phyloP scores from a whole-genome alignment of 2,797 vertebrate species.

The Onychomys arenicola region DNA sequence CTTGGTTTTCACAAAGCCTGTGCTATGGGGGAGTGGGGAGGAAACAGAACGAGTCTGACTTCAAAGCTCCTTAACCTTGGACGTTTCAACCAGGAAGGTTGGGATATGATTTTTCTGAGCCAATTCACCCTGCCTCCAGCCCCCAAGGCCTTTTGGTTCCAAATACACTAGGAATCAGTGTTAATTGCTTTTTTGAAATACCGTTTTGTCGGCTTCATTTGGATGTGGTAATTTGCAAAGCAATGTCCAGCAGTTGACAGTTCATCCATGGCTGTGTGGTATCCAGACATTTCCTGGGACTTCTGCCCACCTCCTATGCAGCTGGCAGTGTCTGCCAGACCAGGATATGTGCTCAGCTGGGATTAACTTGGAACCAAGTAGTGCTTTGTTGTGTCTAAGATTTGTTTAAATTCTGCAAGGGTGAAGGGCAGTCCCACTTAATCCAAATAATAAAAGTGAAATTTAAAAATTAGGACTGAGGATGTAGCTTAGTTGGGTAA shows the following conservation, averaged over 20 bases:
- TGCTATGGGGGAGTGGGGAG: neutral
- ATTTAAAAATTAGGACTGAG: neutral
- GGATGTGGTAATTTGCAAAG: slow-evolving; percentile 76
- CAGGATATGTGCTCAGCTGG: slow-evolving; percentile 65
- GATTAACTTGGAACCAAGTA: slow-evolving; percentile 65
- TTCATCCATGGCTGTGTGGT: slow-evolving; percentile 49
- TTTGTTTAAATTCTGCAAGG: slow-evolving; percentile 61
- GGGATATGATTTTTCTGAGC: slow-evolving; percentile 28
- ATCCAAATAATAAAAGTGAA: slow-evolving; percentile 69
- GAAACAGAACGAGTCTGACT: neutral
- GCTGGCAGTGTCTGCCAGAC: slow-evolving; percentile 17
- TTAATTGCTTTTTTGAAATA: slow-evolving; percentile 72
- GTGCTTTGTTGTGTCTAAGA: slow-evolving; percentile 68
- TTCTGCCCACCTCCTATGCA: slow-evolving; percentile 69
- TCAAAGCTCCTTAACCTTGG: slow-evolving; percentile 37
- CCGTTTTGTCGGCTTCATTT: slow-evolving; percentile 71
- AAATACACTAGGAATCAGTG: slow-evolving; percentile 71
- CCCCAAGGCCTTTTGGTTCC: slow-evolving; percentile 52
- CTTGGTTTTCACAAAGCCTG: neutral
- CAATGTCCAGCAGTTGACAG: slow-evolving; percentile 60
- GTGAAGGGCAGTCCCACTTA: slow-evolving; percentile 53
- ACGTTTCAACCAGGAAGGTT: slow-evolving; percentile 44
- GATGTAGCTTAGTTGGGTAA: neutral
- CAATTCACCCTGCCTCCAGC: slow-evolving; percentile 13
- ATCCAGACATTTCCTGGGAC: slow-evolving; percentile 75